Evolutionary conservation across 2,888 invertebrate species (phyloP), one percentile per base, ranked within the genome.

Genomic region (Gibbula magus): DNA sequence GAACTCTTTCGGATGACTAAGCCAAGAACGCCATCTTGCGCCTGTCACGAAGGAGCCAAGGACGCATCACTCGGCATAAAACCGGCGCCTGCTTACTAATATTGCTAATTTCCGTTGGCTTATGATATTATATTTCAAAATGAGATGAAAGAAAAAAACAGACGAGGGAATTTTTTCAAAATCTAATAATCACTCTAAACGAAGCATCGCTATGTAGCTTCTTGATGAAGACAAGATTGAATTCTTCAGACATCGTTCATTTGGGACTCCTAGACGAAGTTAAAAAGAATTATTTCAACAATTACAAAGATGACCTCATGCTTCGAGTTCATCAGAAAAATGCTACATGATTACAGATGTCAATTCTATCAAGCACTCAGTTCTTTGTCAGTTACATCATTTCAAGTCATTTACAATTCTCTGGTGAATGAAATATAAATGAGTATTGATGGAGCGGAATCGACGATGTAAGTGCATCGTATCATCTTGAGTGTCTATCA

Each of bases 91-190:
- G 61, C 13, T 61, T 22, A 61, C 61, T 29, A n/a, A 61, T 61
- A 61, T 29, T 18, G 61, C 61, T 61, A 61, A 61, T 61, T 61
- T 61, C 25, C 29, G 4, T 29, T 61, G 29, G 61, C 61, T 61
- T 61, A 61, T 61, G 18, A 61, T 61, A 61, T 61, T 29, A 61
- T 61, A 61, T 61, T 61, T 61, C 61, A 29, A 32, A 61, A 61
- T 25, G 25, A 22, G 61, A 61, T 61, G 61, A 61, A 61, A 61
- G 25, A 25, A 25, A 61, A 45, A 61, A 61, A 54, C 54, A 54
- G 54, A 54, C 20, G 54, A 54, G 54, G 25, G 10, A 25, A 18
- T 29, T 1, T 61, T 61, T 61, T 29, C 2, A 61, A 25, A 61
- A 61, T 61, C 61, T 61, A 61, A 61, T 61, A 61, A 61, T n/a